Base-by-base conservation (phyloP, 2,888 invertebrate genomes). In the Pterostichus niger region DNA sequence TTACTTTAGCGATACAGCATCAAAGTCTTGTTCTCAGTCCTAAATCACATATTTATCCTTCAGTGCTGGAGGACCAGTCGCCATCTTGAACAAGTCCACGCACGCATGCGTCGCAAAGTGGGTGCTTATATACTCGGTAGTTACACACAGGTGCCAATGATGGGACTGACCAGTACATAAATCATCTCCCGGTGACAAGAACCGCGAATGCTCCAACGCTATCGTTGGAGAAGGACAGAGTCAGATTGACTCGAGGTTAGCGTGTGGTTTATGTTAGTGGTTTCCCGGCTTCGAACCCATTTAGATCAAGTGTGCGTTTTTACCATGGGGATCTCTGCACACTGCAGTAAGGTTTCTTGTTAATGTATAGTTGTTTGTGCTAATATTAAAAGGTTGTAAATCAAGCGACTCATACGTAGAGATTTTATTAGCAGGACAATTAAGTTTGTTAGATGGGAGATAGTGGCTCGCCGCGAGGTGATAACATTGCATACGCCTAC, bases 81-180 rank as follows among this genome's bases (percentile, higher is more conserved):
- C 68, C 40, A 44, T 11, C 44, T 68, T 68, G 33, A 40, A 68
- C 7, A 2, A 33, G 68, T 44, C 49, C 49, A 49, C 49, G 49
- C 49, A 24, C 71, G 71, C 68, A 33, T 68, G 76, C 33, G 76
- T 54, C 31, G 31, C 17, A 68, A 82, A 84, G 84, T 84, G 76
- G 77, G 77, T 75, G 84, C 76, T 84, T 84, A 82, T 84, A 77
- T 84, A 81, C 75, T 82, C 77, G 49, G 56, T 71, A 64, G 56
- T 78, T 31, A 83, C 31, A 73, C 82, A 77, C 82, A 84, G 82
- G 82, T 84, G 82, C 84, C 77, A 61, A 56, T 82, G 82, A 84
- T 84, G 73, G 77, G 24, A 73, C 71, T 61, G 84, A 40, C 61
- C 82, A 52, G 73, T 56, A 44, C 73, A 64, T 78, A 78, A 84